Evolutionary conservation across 2,797 vertebrate species (phyloP).

Genomic region (Chanos chanos): DNA sequence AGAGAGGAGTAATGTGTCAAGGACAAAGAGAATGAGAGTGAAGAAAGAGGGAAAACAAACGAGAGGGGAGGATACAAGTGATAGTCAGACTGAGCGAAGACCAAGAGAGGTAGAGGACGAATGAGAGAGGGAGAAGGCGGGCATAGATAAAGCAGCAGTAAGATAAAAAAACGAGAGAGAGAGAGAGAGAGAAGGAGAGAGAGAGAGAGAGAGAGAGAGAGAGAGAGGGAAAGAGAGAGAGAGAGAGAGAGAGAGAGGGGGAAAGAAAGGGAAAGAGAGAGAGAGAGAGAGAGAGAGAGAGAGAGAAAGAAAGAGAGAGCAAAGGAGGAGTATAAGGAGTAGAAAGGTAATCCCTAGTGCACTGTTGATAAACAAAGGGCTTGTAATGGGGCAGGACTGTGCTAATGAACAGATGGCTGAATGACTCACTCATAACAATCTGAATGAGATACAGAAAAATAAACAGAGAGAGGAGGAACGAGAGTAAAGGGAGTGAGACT

Average conservation of each 20-base stretch:
- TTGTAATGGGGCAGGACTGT: constrained; percentile 56
- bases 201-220: constrained; percentile 11
- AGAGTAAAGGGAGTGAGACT: constrained; percentile 5
- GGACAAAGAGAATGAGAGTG: not conserved
- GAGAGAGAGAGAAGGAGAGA: constrained; percentile 15
- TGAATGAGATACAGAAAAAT: constrained; percentile 2
- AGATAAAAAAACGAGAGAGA: constrained; percentile 2
- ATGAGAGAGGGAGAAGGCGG: not conserved
- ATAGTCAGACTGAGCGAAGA: not conserved
- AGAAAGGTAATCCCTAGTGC: constrained; percentile 43
- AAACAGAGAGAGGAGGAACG: not conserved
- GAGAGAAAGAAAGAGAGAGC: not conserved
- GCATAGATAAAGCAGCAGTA: not conserved
- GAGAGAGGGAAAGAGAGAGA: not conserved
- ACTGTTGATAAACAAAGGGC: constrained; percentile 56
- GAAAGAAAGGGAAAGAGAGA: not conserved
- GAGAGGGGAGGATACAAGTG: not conserved
- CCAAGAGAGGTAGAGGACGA: not conserved
- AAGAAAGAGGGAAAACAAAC: not conserved
- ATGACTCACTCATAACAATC: constrained; percentile 52
- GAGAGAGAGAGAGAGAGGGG: not conserved
- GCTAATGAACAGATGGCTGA: constrained; percentile 59
- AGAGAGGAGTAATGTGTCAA: constrained; percentile 3
- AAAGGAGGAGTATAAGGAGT: constrained; percentile 4
- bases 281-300: constrained; percentile 4